These are phyloP conservation scores for Microplitis mediator DNA, from an alignment of 1,140 invertebrate species.

Conservation along the genomic window DNA sequence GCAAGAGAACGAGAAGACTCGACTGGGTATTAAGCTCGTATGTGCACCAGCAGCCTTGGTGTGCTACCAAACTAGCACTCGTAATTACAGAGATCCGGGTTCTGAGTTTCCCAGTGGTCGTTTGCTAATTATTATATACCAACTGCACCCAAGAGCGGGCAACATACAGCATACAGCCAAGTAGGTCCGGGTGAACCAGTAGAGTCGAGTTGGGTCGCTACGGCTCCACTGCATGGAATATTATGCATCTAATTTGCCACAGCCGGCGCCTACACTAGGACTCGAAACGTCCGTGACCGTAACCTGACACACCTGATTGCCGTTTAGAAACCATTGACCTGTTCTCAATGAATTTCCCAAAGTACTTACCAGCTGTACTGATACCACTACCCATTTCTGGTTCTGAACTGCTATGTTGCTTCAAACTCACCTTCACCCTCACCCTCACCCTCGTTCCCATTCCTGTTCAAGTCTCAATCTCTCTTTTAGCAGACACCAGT, in stretches of 20 bases:
- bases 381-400: no score
- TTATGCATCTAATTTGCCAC: slow-evolving; percentile 32
- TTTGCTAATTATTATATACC: slow-evolving; percentile 32
- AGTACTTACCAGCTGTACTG: no score
- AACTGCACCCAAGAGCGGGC: slow-evolving; percentile 9
- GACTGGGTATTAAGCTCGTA: slow-evolving; percentile 24
- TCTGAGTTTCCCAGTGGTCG: slow-evolving; percentile 18
- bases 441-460: background rate
- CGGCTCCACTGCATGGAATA: slow-evolving; percentile 19
- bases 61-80: slow-evolving; percentile 24
- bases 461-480: background rate
- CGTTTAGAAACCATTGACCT: background rate
- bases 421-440: no score
- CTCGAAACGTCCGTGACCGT: slow-evolving; percentile 6
- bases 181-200: no score
- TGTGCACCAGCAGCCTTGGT: background rate
- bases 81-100: slow-evolving; percentile 28
- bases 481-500: no score
- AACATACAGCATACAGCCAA: no score
- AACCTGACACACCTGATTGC: slow-evolving; percentile 21
- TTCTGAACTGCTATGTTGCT: no score
- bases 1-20: background rate
- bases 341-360: background rate
- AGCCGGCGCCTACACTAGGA: slow-evolving; percentile 11
- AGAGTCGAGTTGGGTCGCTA: slow-evolving; percentile 14